Conservation (phyloP, 2,113 vertebrate species). For the Pteronura brasiliensis region DNA sequence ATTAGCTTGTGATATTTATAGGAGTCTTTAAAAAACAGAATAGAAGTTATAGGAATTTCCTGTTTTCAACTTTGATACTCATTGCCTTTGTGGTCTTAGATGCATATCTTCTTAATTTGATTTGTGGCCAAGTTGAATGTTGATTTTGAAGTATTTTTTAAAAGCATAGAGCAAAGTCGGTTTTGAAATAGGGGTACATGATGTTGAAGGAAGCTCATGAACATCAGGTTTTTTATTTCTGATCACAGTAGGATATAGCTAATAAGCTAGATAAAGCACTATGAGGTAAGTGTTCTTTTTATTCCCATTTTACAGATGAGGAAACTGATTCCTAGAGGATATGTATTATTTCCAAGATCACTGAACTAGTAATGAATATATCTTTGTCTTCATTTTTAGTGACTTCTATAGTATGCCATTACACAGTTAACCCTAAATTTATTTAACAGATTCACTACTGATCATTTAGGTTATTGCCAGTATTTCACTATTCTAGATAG, state of each 20-base stretch:
- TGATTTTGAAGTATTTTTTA: constrained; percentile 24
- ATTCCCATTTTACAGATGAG: neutral
- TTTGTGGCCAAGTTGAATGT: neutral
- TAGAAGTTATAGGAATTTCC: constrained; percentile 7
- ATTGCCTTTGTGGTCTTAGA: neutral
- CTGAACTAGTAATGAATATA: neutral
- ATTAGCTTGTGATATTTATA: neutral
- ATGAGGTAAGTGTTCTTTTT: neutral
- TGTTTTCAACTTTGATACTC: neutral
- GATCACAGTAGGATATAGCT: neutral
- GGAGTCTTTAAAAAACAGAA: neutral
- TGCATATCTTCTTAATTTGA: constrained; percentile 14
- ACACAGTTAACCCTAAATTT: neutral
- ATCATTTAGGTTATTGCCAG: neutral
- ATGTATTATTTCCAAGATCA: neutral
- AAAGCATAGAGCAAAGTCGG: neutral
- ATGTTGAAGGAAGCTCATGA: neutral
- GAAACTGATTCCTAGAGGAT: neutral
- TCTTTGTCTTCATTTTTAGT: constrained; percentile 10
- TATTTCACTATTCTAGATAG: constrained; percentile 2
- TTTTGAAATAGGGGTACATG: constrained; percentile 11
- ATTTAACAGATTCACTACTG: neutral
- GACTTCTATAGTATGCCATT: neutral
- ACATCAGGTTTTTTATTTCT: neutral
- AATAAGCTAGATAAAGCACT: neutral